A percentile compares a stretch with the other conserved stretches of the same genome.
Conservation (phyloP, 2,113 vertebrate species). For the Saguinus midas region DNA sequence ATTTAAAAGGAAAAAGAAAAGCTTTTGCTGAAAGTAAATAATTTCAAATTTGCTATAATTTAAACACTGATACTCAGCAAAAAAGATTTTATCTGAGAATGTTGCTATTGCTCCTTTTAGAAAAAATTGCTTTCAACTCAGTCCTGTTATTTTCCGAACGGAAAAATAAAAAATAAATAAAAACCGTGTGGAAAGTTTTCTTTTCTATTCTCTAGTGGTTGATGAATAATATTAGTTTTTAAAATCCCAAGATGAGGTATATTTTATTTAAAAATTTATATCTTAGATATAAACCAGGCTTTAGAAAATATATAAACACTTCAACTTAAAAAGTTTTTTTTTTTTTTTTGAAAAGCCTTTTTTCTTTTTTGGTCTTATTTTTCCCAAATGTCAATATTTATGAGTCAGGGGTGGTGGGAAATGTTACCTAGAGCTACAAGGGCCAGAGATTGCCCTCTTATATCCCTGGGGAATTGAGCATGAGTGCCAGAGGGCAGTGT, state of each 20-base stretch:
- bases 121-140: slow-evolving; percentile 18
- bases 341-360: background rate
- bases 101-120: background rate
- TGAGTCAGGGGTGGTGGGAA: slow-evolving; percentile 74
- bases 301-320: slow-evolving; percentile 47
- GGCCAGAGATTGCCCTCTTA: background rate
- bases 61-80: background rate
- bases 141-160: background rate
- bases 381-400: slow-evolving; percentile 75
- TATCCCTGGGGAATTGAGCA: background rate
- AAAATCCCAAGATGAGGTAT: background rate
- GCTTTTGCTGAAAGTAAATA: slow-evolving; percentile 44
- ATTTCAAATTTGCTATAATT: background rate
- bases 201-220: slow-evolving; percentile 41
- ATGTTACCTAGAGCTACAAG: slow-evolving; percentile 66
- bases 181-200: background rate
- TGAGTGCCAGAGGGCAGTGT: slow-evolving; percentile 41
- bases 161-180: background rate
- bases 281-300: slow-evolving; percentile 29
- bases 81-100: slow-evolving; percentile 4
- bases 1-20: slow-evolving; percentile 51
- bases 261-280: slow-evolving; percentile 48
- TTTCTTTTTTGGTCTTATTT: slow-evolving; percentile 45
- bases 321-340: slow-evolving; percentile 13
- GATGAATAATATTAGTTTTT: background rate